phyloP scores from a whole-genome alignment of 2,888 invertebrate species.

The Autographa pulchrina region DNA sequence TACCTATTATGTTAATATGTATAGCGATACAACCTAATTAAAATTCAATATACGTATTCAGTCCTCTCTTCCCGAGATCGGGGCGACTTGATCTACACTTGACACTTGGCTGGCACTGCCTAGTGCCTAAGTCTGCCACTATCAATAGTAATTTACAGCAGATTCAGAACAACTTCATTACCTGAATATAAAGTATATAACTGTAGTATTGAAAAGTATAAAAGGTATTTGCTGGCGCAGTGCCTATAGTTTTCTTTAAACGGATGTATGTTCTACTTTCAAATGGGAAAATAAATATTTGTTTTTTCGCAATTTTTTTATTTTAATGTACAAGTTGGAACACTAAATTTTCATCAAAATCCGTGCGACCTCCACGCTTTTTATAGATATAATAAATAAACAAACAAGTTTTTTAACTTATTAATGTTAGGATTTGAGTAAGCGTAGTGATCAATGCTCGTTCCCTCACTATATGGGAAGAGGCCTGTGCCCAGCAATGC shows the following conservation, averaged over 20 bases:
- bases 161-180: background rate
- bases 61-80: conserved; percentile 1
- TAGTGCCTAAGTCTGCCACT: background rate
- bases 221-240: background rate
- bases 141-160: background rate
- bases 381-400: too few relatives aligned
- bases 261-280: background rate
- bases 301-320: background rate
- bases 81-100: background rate
- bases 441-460: too few relatives aligned
- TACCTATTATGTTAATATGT: background rate
- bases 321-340: too few relatives aligned
- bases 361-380: too few relatives aligned
- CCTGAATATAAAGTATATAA: background rate
- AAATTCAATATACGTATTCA: background rate
- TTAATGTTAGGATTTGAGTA: too few relatives aligned
- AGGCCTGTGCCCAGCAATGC: too few relatives aligned
- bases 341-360: too few relatives aligned
- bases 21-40: background rate
- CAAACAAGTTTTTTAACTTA: too few relatives aligned
- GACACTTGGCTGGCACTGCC: background rate
- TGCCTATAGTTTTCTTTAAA: background rate
- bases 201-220: background rate
- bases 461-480: too few relatives aligned
- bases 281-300: background rate